Evolutionary conservation across 2,113 vertebrate species (phyloP).

Genomic region (Phycodurus eques): DNA sequence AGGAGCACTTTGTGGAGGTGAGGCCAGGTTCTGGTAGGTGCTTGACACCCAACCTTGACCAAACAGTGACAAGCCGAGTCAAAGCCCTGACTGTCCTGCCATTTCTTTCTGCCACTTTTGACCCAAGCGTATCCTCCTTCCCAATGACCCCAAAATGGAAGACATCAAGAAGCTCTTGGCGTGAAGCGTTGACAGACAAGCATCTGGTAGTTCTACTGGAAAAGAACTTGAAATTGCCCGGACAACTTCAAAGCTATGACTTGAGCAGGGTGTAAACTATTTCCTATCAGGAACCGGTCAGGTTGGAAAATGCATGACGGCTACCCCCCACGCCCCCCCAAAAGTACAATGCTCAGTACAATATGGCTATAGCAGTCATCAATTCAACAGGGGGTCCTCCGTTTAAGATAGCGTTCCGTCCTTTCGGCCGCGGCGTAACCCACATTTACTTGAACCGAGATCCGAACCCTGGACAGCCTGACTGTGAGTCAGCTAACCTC

Average conservation of each 20-base stretch:
- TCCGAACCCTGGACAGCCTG: no score
- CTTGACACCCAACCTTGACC: conserved; percentile 38
- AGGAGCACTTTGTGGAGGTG: conserved; percentile 49
- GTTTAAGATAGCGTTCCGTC: no score
- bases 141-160: neutral
- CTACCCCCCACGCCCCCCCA: no score
- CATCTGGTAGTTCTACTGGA: conserved; percentile 42
- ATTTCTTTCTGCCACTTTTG: neutral
- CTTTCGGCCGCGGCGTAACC: no score
- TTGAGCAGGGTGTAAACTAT: no score
- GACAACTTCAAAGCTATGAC: neutral
- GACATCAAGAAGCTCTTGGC: conserved; percentile 23
- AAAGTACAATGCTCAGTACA: no score
- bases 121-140: neutral
- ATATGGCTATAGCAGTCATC: no score
- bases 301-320: no score
- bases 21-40: conserved; percentile 13
- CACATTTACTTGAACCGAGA: no score
- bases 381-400: no score
- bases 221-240: conserved; percentile 1
- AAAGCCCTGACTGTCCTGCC: conserved; percentile 24
- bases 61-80: conserved; percentile 40
- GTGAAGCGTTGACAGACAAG: conserved; percentile 9
- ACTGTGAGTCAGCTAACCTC: no score
- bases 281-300: no score